Evolutionary conservation across 2,113 vertebrate species (phyloP), one percentile per base, ranked within the genome.

Genomic region (Caretta caretta): DNA sequence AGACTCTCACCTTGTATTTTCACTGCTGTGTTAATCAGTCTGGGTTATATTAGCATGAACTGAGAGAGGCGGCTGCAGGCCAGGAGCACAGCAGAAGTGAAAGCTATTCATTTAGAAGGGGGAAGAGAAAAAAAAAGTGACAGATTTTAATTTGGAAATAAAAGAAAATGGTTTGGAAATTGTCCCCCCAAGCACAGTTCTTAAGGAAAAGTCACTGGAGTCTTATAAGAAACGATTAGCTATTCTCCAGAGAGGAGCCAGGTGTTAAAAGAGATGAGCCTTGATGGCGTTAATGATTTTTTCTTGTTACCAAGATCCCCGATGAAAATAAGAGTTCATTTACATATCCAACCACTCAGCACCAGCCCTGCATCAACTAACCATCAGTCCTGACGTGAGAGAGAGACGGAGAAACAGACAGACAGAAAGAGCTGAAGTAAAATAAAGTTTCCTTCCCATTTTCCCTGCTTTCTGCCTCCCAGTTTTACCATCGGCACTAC

Each of bases 221-320:
- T 49, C 88, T 35, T 22, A 14, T 83, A 91, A 92, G 49, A 91
- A 81, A 83, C 84, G 29, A 88, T 79, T 82, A 90, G 19, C 49
- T 88, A 59, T 59, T 54, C 49, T 91, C 65, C 79, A 69, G 46
- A 35, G 84, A 25, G 80, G 87, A 38, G 46, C 79, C 1, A 53
- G 54, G 72, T 81, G 80, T 80, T 86, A 50, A 83, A 85, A 86
- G 59, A 92, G 81, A 90, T 76, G 79, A 93, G 78, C 81, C 89
- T 91, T 87, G 86, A 42, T 81, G 80, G 76, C 94, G 83, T 94
- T 91, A 84, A 95, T 75, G 50, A 50, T 51, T 42, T 90, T 94
- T 89, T 91, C 85, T 59, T 72, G 57, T 1, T 76, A 78, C 80
- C 88, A 83, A 92, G 87, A 82, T 75, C 31, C 5, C 84, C 65